These are phyloP conservation scores for Drosophila sordidapex DNA, from an alignment of 2,888 invertebrate species.

Conservation along the genomic window DNA sequence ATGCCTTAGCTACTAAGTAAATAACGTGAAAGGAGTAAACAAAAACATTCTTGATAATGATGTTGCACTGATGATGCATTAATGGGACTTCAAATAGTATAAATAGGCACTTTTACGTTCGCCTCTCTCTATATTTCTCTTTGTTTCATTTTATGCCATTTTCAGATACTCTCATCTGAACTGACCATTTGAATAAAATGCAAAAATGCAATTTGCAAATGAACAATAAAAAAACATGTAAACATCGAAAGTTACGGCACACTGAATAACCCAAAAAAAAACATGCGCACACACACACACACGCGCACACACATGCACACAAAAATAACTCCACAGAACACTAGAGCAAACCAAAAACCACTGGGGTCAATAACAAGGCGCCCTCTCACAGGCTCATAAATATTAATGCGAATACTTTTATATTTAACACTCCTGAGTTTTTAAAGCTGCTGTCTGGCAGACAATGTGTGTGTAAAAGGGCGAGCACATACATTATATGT, in stretches of 20 bases:
- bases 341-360: conserved; percentile 1
- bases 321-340: conserved; percentile 16
- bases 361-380: conserved; percentile 51
- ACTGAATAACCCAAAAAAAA: conserved; percentile 10
- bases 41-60: neutral
- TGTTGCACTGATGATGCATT: neutral
- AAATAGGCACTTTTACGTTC: neutral
- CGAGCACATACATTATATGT: conserved; percentile 2
- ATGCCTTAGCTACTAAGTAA: neutral
- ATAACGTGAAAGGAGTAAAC: neutral
- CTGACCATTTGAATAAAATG: conserved; percentile 51
- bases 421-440: conserved; percentile 48
- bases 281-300: neutral
- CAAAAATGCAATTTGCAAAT: conserved; percentile 75
- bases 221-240: conserved; percentile 59
- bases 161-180: conserved; percentile 7
- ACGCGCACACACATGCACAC: neutral
- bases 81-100: neutral
- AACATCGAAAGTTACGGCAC: conserved; percentile 44
- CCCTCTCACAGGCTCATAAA: conserved; percentile 49
- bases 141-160: conserved; percentile 3
- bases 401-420: conserved; percentile 46
- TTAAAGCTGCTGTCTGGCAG: conserved; percentile 46
- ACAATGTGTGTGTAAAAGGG: conserved; percentile 16
- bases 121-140: neutral